Evolutionary conservation across 1,140 invertebrate genomes (phyloP), one percentile per base, ranked within the genome.

Genomic region (Propsilocerus akamusi): DNA sequence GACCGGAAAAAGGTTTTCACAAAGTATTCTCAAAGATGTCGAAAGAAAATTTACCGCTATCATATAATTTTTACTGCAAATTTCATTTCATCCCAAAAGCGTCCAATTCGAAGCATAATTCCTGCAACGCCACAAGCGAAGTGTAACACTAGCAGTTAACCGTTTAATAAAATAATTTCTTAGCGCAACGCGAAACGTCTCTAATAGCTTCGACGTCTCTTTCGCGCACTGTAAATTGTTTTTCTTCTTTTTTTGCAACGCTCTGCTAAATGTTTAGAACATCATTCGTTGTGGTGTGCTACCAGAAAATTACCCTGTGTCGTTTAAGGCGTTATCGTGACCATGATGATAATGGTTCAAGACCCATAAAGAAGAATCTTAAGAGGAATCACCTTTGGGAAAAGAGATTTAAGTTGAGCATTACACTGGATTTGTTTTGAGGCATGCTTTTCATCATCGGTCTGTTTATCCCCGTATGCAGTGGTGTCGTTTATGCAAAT

Each of bases 161-260:
- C 34, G 34, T 41, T 41, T 41, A n/a, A n/a, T n/a, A 41, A 20
- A 17, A n/a, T 41, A 41, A 41, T 41, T 41, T 41, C 34, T 20
- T 41, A 41, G 34, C 34, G 34, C 14, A 41, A 41, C 34, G 34
- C 17, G 17, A n/a, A 41, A 17, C 8, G 22, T 20, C 34, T 41
- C 34, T 41, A 41, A 41, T 41, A 14, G 34, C 14, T 41, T n/a
- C n/a, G n/a, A n/a, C 34, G 34, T 41, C 34, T 20, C 22, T 20
- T 41, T 41, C 34, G 14, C 17, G 28, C 28, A 30, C 28, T n/a
- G n/a, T 3, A 30, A 30, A 30, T 30, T 30, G 28, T n/a, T n/a
- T 17, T 41, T 20, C 34, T 7, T 11, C 17, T 41, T 14, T 20
- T 20, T 41, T 41, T 17, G 17, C 34, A 41, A 41, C 34, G 34